phyloP scores from a whole-genome alignment of 1,140 invertebrate genomes.

The Sweltsa coloradensis region DNA sequence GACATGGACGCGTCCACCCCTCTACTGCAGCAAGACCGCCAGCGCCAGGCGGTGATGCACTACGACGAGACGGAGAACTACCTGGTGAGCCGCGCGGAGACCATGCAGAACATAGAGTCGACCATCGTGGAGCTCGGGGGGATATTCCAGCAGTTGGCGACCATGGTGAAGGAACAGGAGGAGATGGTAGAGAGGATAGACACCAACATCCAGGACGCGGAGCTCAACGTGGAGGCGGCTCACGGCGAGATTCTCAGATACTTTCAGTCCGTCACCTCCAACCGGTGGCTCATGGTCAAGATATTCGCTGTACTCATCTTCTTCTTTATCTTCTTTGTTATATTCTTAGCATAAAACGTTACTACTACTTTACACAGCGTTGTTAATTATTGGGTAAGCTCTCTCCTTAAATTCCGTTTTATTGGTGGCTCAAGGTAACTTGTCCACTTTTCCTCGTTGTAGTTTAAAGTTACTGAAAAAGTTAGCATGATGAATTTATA shows the following conservation, averaged over 20 bases:
- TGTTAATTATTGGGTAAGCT: too few relatives aligned
- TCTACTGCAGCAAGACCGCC: too few relatives aligned
- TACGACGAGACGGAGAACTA: too few relatives aligned
- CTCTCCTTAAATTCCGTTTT: too few relatives aligned
- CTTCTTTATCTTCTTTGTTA: conserved; percentile 98
- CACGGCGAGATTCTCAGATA: conserved; percentile 96
- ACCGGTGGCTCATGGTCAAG: conserved; percentile 99
- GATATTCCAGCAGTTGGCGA: conserved; percentile 95
- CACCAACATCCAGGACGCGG: conserved; percentile 89
- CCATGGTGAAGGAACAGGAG: conserved; percentile 99
- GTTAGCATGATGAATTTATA: too few relatives aligned
- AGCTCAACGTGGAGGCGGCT: conserved; percentile 93
- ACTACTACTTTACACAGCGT: too few relatives aligned
- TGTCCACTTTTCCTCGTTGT: too few relatives aligned
- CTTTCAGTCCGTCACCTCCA: conserved; percentile 93
- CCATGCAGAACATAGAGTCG: conserved; percentile 98
- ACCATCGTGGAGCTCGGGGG: conserved; percentile 98
- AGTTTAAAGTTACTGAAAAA: too few relatives aligned
- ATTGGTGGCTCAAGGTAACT: too few relatives aligned
- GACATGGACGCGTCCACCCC: too few relatives aligned
- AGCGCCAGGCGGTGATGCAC: too few relatives aligned
- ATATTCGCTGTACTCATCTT: conserved; percentile 97
- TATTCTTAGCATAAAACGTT: conserved; percentile 89
- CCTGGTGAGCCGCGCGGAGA: conserved; percentile 84
- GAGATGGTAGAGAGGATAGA: conserved; percentile 98